phyloP scores from a whole-genome alignment of 2,797 vertebrate species.

The Ispidina lecontei region DNA sequence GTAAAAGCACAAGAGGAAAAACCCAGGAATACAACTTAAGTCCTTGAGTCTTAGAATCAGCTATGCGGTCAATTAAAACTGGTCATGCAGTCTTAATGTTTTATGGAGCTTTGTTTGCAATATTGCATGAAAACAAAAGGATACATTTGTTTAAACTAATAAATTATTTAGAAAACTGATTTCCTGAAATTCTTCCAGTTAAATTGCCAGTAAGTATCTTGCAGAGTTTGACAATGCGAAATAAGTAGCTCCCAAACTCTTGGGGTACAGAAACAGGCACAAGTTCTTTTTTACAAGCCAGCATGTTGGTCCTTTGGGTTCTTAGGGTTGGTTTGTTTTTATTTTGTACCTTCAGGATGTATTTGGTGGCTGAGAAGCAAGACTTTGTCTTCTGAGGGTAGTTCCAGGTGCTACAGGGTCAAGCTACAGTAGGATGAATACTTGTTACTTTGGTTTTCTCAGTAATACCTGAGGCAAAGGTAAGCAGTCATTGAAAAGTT shows the following conservation, averaged over 20 bases:
- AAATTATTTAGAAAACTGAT: background rate
- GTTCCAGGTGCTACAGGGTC: background rate
- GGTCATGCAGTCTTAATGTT: background rate
- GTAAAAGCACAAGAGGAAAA: background rate
- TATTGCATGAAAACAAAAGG: background rate
- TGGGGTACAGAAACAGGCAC: background rate
- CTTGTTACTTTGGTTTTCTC: background rate
- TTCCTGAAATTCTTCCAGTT: background rate
- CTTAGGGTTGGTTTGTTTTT: no score
- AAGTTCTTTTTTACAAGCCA: background rate
- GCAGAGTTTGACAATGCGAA: background rate
- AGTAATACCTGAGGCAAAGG: background rate
- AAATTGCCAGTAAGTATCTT: background rate
- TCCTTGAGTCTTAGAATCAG: background rate
- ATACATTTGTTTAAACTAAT: background rate
- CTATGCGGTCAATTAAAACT: background rate
- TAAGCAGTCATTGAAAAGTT: background rate
- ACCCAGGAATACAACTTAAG: background rate
- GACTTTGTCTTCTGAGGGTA: background rate
- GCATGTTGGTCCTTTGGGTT: background rate
- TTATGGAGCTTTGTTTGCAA: background rate
- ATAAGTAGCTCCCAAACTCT: background rate
- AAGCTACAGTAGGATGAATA: background rate
- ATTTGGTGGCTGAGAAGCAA: background rate
- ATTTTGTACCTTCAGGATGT: background rate